phyloP scores from a whole-genome alignment of 2,797 vertebrate genomes.

The Lates japonicus region DNA sequence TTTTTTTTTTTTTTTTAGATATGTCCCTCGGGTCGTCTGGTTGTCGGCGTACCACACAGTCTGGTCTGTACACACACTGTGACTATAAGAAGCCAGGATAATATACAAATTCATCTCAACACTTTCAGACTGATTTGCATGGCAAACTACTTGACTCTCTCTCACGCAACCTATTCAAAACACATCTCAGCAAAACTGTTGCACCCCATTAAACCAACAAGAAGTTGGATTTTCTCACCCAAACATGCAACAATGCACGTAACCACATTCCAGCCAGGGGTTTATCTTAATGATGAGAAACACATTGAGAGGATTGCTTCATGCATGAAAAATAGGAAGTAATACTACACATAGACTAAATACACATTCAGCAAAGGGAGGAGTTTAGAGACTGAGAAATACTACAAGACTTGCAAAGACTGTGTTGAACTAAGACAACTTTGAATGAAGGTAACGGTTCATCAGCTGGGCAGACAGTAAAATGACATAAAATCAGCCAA shows the following conservation, averaged over 20 bases:
- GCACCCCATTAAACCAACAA: background rate
- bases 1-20: slow-evolving; percentile 29
- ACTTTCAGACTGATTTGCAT: slow-evolving; percentile 49
- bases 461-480: background rate
- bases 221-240: background rate
- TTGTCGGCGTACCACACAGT: slow-evolving; percentile 10
- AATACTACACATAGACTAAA: background rate
- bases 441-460: background rate
- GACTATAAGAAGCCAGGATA: background rate
- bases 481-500: background rate
- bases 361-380: background rate
- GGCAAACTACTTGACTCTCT: slow-evolving; percentile 20
- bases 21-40: slow-evolving; percentile 29
- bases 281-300: slow-evolving; percentile 17
- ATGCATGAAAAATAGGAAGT: slow-evolving; percentile 54
- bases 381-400: background rate
- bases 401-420: background rate
- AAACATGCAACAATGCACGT: slow-evolving; percentile 1
- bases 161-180: background rate
- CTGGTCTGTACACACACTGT: slow-evolving; percentile 14
- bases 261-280: slow-evolving; percentile 15
- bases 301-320: slow-evolving; percentile 3
- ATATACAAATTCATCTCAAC: slow-evolving; percentile 43
- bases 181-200: background rate
- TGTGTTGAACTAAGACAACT: background rate